A percentile compares a stretch with the other conserved stretches of the same genome.
These are phyloP conservation scores for Miltochrista miniata DNA, from an alignment of 2,888 invertebrate species.

Conservation along the genomic window DNA sequence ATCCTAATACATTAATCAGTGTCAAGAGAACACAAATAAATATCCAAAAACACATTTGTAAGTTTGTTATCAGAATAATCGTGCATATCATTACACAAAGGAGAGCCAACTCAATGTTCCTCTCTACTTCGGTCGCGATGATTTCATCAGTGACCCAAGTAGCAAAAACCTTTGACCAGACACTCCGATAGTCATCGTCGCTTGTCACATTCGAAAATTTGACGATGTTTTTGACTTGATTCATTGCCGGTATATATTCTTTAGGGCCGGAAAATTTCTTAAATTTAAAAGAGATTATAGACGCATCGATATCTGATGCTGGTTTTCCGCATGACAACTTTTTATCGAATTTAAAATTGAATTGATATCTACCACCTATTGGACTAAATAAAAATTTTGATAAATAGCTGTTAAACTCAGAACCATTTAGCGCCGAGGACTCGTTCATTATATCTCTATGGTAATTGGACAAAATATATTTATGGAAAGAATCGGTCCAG, in stretches of 20 bases:
- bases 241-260: slow-evolving; percentile 90
- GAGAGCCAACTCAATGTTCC: slow-evolving; percentile 90
- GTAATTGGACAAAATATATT: slow-evolving; percentile 84
- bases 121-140: slow-evolving; percentile 88
- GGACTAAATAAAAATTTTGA: slow-evolving; percentile 89
- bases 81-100: slow-evolving; percentile 92
- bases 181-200: slow-evolving; percentile 85
- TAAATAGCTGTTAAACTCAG: slow-evolving; percentile 84
- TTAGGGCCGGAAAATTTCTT: slow-evolving; percentile 84
- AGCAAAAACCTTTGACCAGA: slow-evolving; percentile 89
- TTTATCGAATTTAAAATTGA: slow-evolving; percentile 85
- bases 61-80: slow-evolving; percentile 88
- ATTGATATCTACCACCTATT: slow-evolving; percentile 86
- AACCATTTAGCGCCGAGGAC: slow-evolving; percentile 68
- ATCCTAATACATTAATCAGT: slow-evolving; percentile 89
- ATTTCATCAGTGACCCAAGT: slow-evolving; percentile 92
- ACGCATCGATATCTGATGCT: slow-evolving; percentile 82
- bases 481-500: slow-evolving; percentile 87
- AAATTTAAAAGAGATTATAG: slow-evolving; percentile 86
- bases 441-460: slow-evolving; percentile 74
- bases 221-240: slow-evolving; percentile 82
- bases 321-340: slow-evolving; percentile 85
- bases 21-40: slow-evolving; percentile 89
- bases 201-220: slow-evolving; percentile 83
- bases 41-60: slow-evolving; percentile 91